These are phyloP conservation scores for Argyresthia albistria DNA, from an alignment of 2,888 invertebrate species.

Conservation along the genomic window DNA sequence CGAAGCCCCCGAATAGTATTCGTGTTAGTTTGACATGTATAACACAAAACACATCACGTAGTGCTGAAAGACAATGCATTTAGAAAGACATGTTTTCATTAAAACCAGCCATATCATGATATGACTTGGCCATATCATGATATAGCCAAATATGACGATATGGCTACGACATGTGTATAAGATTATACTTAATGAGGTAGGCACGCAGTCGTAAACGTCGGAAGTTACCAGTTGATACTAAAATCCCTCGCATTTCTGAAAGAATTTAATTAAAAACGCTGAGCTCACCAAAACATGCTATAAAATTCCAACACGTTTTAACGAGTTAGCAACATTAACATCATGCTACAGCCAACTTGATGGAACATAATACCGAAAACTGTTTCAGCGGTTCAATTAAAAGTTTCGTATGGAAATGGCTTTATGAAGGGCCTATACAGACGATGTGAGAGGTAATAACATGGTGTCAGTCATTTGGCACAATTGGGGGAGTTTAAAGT, in stretches of 20 bases:
- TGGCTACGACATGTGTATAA: too few relatives aligned
- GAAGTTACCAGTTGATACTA: too few relatives aligned
- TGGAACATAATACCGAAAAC: conserved; percentile 15
- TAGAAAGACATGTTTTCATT: too few relatives aligned
- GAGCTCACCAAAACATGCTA: not conserved
- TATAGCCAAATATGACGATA: too few relatives aligned
- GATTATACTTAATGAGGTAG: too few relatives aligned
- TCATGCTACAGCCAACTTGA: not conserved
- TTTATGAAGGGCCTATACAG: conserved; percentile 21
- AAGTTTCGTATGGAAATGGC: conserved; percentile 27
- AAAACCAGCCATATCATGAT: too few relatives aligned
- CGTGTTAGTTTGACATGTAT: too few relatives aligned
- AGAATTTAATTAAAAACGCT: not conserved
- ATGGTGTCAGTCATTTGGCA: conserved; percentile 22
- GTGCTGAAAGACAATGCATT: too few relatives aligned
- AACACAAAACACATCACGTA: too few relatives aligned
- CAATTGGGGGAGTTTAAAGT: not conserved
- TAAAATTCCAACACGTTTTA: not conserved
- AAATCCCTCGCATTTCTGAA: not conserved
- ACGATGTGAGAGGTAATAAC: conserved; percentile 3
- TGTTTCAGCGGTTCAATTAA: conserved; percentile 42
- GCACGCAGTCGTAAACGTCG: too few relatives aligned
- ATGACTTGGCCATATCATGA: too few relatives aligned
- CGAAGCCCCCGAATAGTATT: too few relatives aligned
- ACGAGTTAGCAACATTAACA: not conserved